Conservation (phyloP, 2,113 vertebrate genomes). For the Oncorhynchus keta region DNA sequence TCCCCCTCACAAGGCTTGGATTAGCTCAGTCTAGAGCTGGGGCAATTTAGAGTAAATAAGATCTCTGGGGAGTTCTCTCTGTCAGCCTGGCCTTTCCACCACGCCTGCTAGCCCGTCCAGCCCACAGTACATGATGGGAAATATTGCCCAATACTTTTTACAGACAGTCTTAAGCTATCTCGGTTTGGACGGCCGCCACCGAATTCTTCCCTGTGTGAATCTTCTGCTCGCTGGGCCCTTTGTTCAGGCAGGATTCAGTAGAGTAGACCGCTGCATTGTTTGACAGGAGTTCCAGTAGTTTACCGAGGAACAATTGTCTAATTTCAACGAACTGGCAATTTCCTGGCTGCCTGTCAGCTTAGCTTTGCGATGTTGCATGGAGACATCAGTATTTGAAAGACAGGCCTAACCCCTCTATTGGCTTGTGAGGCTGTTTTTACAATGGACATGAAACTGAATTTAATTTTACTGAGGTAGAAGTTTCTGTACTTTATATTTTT, state of each 20-base stretch:
- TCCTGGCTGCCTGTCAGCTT: constrained; percentile 68
- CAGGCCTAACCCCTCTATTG: constrained; percentile 65
- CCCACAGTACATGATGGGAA: constrained; percentile 8
- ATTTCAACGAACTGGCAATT: constrained; percentile 61
- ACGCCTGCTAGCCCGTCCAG: not conserved
- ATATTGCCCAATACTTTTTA: constrained; percentile 46
- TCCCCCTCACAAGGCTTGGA: no score
- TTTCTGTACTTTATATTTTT: no score
- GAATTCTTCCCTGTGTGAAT: constrained; percentile 45
- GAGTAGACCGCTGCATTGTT: constrained; percentile 32
- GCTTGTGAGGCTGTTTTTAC: constrained; percentile 40
- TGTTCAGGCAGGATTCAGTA: constrained; percentile 20
- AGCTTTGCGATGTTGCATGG: constrained; percentile 59
- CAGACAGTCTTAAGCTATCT: constrained; percentile 27
- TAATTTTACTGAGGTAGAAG: no score
- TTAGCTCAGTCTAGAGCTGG: not conserved
- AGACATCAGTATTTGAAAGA: constrained; percentile 63
- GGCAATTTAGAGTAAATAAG: constrained; percentile 8
- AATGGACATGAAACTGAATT: constrained; percentile 11
- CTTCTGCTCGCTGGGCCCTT: constrained; percentile 26
- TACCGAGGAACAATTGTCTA: constrained; percentile 60
- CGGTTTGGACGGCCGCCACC: constrained; percentile 49
- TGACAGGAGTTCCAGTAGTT: constrained; percentile 60
- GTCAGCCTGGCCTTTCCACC: not conserved
- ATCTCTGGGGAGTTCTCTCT: constrained; percentile 32